Percentiles rank a stretch among this genome's conserved stretches.
These are phyloP conservation scores for Eulemur mongoz DNA, from an alignment of 2,797 vertebrate species.

Conservation along the genomic window DNA sequence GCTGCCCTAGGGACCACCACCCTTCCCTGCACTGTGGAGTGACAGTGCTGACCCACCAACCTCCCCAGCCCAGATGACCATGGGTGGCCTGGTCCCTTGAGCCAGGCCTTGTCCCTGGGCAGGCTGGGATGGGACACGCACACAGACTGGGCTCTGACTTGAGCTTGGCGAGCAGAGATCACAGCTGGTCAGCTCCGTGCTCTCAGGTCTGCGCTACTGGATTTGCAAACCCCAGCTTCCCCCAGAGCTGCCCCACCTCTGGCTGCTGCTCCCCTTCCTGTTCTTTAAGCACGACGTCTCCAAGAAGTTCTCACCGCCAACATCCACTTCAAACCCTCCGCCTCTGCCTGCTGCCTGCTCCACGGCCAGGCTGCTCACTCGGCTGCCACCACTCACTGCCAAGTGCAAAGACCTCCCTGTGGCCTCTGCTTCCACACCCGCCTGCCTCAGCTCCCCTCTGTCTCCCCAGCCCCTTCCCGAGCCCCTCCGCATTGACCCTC, in stretches of 20 bases:
- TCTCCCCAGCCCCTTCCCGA: no score
- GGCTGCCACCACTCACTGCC: neutral
- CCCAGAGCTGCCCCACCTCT: neutral
- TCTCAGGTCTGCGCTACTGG: neutral
- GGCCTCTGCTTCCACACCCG: neutral
- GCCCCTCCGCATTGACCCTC: neutral
- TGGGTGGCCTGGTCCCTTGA: neutral
- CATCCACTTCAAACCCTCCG: neutral
- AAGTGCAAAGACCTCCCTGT: neutral
- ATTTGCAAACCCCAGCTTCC: neutral
- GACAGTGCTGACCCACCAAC: neutral
- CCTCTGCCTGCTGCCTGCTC: neutral
- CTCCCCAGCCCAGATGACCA: neutral
- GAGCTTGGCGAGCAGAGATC: neutral
- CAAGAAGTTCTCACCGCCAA: neutral
- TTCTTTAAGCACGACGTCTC: neutral
- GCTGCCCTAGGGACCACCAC: neutral
- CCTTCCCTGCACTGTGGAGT: neutral
- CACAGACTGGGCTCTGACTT: neutral
- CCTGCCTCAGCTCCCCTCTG: neutral
- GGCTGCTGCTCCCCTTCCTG: neutral
- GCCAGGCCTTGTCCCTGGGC: neutral
- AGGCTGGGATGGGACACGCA: neutral
- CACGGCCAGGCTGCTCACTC: neutral
- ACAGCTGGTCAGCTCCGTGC: neutral